These are phyloP conservation scores for Erannis defoliaria DNA, from an alignment of 2,888 invertebrate species.

Conservation along the genomic window DNA sequence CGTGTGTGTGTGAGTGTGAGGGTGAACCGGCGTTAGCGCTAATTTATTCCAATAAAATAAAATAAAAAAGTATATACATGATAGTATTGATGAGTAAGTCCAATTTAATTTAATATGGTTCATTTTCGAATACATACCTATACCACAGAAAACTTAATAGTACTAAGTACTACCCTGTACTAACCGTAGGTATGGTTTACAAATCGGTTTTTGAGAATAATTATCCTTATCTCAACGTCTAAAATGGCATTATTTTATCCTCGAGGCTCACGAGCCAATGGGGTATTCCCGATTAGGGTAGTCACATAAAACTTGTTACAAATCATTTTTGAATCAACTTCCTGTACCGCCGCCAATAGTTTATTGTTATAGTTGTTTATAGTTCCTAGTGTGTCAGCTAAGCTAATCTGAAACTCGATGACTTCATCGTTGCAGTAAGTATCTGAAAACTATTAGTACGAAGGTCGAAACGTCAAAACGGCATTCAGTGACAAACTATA, in stretches of 20 bases:
- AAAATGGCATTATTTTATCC: background rate
- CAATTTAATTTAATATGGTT: too few relatives aligned
- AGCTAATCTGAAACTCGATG: background rate
- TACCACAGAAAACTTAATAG: too few relatives aligned
- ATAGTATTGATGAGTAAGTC: too few relatives aligned
- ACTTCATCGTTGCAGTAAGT: constrained; percentile 1
- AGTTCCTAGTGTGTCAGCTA: background rate
- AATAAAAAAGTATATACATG: too few relatives aligned
- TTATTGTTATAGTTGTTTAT: background rate
- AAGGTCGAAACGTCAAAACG: background rate
- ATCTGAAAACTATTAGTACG: background rate
- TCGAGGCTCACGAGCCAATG: background rate
- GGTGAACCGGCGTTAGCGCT: too few relatives aligned
- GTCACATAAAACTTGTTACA: constrained; percentile 8
- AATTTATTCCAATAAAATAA: too few relatives aligned
- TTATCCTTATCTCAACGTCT: background rate
- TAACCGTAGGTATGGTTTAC: too few relatives aligned
- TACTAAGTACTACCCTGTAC: too few relatives aligned
- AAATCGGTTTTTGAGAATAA: background rate
- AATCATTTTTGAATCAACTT: constrained; percentile 15
- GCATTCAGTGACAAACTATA: background rate
- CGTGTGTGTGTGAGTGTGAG: too few relatives aligned
- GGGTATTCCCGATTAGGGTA: too few relatives aligned
- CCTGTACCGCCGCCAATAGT: background rate
- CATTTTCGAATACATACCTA: too few relatives aligned